phyloP scores from a whole-genome alignment of 2,113 vertebrate species.

The Aegithalos caudatus region DNA sequence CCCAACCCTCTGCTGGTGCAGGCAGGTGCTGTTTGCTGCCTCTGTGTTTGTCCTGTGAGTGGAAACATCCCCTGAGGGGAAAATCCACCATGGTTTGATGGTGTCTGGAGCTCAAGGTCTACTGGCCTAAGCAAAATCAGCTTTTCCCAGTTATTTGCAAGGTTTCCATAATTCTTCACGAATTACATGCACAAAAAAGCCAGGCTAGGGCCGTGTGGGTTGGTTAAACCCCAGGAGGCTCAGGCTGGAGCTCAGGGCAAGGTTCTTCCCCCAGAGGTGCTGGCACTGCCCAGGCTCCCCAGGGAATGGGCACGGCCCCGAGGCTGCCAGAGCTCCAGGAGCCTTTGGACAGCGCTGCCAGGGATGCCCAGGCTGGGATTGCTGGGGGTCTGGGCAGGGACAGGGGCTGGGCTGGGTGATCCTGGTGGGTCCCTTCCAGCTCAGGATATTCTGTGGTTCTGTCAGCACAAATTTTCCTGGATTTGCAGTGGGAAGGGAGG shows the following conservation, averaged over 20 bases:
- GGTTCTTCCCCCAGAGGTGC: neutral
- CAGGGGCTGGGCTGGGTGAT: accelerated
- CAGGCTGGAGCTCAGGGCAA: neutral
- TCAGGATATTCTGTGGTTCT: neutral
- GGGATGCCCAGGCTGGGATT: neutral
- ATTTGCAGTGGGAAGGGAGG: neutral
- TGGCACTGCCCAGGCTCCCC: neutral
- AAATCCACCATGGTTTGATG: accelerated
- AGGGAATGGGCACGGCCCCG: neutral
- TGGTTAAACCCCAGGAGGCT: neutral
- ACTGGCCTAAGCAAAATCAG: neutral
- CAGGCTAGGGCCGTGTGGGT: neutral
- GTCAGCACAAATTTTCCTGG: neutral
- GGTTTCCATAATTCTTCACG: neutral
- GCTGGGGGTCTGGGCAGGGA: neutral
- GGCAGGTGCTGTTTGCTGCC: neutral
- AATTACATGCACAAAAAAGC: neutral
- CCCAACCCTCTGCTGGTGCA: neutral
- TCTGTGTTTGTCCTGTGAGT: neutral
- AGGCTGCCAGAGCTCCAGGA: neutral
- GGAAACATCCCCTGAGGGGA: neutral
- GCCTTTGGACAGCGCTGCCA: neutral
- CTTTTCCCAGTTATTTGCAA: neutral
- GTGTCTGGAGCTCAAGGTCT: neutral
- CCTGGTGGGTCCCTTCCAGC: neutral